phyloP scores from a whole-genome alignment of 2,888 invertebrate species.

The Phalera bucephala region DNA sequence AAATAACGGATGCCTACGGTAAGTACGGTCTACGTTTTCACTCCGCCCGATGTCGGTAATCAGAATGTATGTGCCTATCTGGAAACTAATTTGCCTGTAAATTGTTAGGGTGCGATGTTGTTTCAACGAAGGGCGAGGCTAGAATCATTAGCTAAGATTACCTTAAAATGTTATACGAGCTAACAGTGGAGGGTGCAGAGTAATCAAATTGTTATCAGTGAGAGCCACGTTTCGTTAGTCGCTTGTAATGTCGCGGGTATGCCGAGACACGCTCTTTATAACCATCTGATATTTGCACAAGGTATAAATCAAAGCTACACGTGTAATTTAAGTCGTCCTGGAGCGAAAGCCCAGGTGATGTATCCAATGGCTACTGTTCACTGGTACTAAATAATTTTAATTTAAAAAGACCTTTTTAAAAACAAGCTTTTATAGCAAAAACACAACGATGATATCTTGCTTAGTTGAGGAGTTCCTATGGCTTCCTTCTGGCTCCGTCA shows the following conservation, averaged over 20 bases:
- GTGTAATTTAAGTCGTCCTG: no score
- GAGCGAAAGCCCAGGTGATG: no score
- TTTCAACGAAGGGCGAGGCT: slow-evolving; percentile 50
- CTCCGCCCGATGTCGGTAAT: slow-evolving; percentile 23
- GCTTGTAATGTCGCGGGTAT: slow-evolving; percentile 42
- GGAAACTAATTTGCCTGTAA: slow-evolving; percentile 53
- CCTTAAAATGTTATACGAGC: slow-evolving; percentile 42
- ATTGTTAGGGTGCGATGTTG: slow-evolving; percentile 56
- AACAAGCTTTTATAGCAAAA: no score
- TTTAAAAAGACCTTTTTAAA: no score
- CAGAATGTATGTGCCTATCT: slow-evolving; percentile 30
- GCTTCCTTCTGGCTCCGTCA: no score
- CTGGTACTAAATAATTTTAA: no score
- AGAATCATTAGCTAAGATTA: slow-evolving; percentile 57
- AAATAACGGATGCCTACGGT: no score
- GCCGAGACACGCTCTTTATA: slow-evolving; percentile 47
- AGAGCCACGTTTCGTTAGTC: slow-evolving; percentile 45
- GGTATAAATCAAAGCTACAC: no score
- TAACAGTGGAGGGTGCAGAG: slow-evolving; percentile 40
- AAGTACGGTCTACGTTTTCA: slow-evolving; percentile 10
- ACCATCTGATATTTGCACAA: slow-evolving; percentile 24
- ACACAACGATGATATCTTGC: no score
- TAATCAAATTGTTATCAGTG: slow-evolving; percentile 67
- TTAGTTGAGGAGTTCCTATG: no score
- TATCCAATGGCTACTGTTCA: no score